phyloP scores from a whole-genome alignment of 2,113 vertebrate genomes.

The Erythrocercus mccallii region DNA sequence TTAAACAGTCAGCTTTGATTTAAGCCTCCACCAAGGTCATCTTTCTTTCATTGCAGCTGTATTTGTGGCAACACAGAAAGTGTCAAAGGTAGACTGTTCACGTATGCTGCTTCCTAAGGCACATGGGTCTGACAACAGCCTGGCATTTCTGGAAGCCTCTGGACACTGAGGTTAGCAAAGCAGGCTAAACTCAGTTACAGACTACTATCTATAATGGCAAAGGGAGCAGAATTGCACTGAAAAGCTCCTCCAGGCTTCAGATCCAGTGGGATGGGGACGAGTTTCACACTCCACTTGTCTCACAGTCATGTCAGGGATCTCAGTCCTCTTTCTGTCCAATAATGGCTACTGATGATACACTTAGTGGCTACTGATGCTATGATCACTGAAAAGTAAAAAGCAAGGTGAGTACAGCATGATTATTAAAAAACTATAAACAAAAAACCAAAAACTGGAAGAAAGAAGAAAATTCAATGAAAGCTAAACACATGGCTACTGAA shows the following conservation, averaged over 20 bases:
- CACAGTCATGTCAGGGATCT: background rate
- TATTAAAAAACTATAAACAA: background rate
- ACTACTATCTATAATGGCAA: background rate
- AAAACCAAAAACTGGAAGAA: background rate
- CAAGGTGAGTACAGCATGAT: background rate
- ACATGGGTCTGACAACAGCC: background rate
- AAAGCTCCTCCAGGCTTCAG: background rate
- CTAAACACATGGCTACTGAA: background rate
- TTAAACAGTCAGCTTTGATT: background rate
- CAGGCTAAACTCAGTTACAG: background rate
- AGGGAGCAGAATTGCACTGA: fast-evolving
- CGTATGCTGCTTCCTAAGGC: background rate
- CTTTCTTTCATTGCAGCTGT: background rate
- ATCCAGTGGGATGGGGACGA: background rate
- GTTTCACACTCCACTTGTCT: background rate
- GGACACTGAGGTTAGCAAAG: background rate
- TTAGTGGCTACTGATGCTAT: background rate
- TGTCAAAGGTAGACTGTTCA: background rate
- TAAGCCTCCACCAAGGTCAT: background rate
- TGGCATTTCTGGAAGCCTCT: background rate
- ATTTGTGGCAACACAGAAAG: background rate
- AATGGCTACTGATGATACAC: background rate
- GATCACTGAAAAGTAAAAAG: background rate
- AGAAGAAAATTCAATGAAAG: background rate
- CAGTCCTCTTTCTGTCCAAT: background rate